These are phyloP conservation scores for Drosophila tani DNA, from an alignment of 1,140 invertebrate species.

Conservation along the genomic window DNA sequence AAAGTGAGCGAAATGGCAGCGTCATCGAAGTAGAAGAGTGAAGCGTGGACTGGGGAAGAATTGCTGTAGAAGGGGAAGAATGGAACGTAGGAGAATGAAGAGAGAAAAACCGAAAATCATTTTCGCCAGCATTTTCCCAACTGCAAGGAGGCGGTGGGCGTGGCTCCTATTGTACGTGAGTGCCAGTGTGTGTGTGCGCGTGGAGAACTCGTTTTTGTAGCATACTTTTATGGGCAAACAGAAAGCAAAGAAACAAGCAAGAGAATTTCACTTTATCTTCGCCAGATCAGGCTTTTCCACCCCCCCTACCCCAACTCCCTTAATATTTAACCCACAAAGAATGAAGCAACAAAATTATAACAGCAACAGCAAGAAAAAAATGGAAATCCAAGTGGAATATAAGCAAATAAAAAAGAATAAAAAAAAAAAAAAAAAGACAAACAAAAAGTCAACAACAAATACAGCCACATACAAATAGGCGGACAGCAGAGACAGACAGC, in stretches of 20 bases:
- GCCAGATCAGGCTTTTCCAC: conserved; percentile 29
- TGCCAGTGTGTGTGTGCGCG: conserved; percentile 33
- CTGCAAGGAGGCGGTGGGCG: conserved; percentile 19
- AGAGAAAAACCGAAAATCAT: conserved; percentile 74
- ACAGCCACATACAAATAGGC: conserved; percentile 65
- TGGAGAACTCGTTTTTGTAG: conserved; percentile 49
- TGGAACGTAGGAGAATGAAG: conserved; percentile 10
- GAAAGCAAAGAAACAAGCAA: conserved; percentile 33
- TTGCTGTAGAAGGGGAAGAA: not conserved
- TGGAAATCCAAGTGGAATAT: conserved; percentile 54
- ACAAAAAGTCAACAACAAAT: conserved; percentile 50
- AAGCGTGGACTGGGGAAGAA: conserved; percentile 16
- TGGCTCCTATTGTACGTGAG: conserved; percentile 31
- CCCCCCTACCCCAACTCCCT: conserved; percentile 14
- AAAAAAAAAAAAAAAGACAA: conserved; percentile 22
- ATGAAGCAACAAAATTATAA: conserved; percentile 78
- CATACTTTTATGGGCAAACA: conserved; percentile 75
- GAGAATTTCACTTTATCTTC: conserved; percentile 38
- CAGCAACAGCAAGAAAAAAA: conserved; percentile 22
- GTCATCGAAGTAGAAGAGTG: conserved; percentile 59
- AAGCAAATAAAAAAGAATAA: conserved; percentile 29
- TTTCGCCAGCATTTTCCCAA: conserved; percentile 62
- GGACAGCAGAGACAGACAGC: conserved; percentile 58
- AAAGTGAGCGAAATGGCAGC: conserved; percentile 74
- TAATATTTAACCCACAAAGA: conserved; percentile 77